Base-by-base conservation (phyloP, 2,797 vertebrate species). In the Novumbra hubbsi region DNA sequence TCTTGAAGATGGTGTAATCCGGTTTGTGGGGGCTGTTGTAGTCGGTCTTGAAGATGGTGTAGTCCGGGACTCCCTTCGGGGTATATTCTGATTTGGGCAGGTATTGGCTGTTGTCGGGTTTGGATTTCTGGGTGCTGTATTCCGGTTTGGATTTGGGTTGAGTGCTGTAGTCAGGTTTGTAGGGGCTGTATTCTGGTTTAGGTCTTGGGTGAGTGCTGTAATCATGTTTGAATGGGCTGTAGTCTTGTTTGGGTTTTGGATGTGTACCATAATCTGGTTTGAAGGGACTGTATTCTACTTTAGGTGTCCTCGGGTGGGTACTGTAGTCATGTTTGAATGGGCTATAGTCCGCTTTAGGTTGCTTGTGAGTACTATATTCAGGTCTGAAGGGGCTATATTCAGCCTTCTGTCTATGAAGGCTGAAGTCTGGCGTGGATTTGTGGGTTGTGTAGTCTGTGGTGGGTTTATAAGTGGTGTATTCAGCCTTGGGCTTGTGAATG, bases 251-350 rank as follows among this genome's bases (percentile, higher is more conserved):
- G 63, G 82, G 70, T 88, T 89, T 90, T 74, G 90, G 88, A 16
- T 92, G 88, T 32, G 90, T 91, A 16, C 90, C 84, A 77, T 87
- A 92, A 71, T 91, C 90, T 0, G 89, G 80, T 71, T 92, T 92
- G 75, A 91, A 91, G 64, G 88, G 88, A 72, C 92, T 92, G 77
- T 92, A 93, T 87, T 92, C 88, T 32, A 89, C 87, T 90, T 90
- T 93, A 21, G 86, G 68, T 87, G 91, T 93, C 76, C 91, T 89
- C 0, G 91, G 91, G 62, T 92, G 92, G 82, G 91, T 91, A 70
- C 90, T 86, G 63, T 91, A 94, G 75, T 94, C 92, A 48, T 84
- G 80, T 88, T 93, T 92, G 85, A 91, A 93, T 8, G 89, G 91
- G 78, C 91, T 93, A 73, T 89, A 92, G 80, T 94, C 92, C 34